Percentiles rank a stretch among this genome's conserved stretches.
These are phyloP conservation scores for Lipophrys pholis DNA, from an alignment of 2,113 vertebrate genomes.

Conservation along the genomic window DNA sequence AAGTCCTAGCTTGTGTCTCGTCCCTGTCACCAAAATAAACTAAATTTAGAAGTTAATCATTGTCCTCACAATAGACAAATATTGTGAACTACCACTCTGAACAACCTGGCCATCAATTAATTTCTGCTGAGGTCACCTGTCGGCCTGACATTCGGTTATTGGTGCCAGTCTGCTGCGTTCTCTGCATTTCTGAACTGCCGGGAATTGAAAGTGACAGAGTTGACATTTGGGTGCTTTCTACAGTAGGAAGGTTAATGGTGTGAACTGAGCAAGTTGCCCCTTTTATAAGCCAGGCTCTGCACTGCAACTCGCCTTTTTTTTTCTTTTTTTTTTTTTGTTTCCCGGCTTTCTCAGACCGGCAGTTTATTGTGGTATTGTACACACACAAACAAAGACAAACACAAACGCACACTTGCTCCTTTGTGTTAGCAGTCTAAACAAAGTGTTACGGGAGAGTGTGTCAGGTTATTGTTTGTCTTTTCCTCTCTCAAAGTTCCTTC, in stretches of 20 bases:
- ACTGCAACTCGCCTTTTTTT: not conserved
- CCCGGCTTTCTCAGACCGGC: constrained; percentile 6
- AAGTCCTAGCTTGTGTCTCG: constrained; percentile 57
- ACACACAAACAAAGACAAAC: constrained; percentile 15
- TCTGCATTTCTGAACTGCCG: constrained; percentile 13
- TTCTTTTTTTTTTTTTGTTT: not conserved
- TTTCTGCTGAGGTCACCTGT: not conserved
- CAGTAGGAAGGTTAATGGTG: constrained; percentile 25
- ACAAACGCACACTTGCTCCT: constrained; percentile 43
- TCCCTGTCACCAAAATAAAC: constrained; percentile 19
- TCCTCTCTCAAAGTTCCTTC: constrained; percentile 49
- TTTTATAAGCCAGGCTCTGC: constrained; percentile 8
- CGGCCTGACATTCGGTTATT: constrained; percentile 3
- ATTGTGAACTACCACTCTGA: not conserved
- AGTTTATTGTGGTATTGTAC: constrained; percentile 22
- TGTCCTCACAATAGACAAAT: constrained; percentile 2
- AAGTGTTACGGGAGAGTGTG: constrained; percentile 60
- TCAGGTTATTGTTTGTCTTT: constrained; percentile 69
- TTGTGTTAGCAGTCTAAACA: constrained; percentile 76
- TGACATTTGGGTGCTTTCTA: constrained; percentile 28
- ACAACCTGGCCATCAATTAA: not conserved
- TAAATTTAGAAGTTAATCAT: constrained; percentile 37
- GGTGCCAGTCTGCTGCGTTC: constrained; percentile 17
- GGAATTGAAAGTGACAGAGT: constrained; percentile 21
- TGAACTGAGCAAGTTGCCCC: constrained; percentile 23